Conservation (phyloP, 2,797 vertebrate species). For the Sparidentex hasta region DNA sequence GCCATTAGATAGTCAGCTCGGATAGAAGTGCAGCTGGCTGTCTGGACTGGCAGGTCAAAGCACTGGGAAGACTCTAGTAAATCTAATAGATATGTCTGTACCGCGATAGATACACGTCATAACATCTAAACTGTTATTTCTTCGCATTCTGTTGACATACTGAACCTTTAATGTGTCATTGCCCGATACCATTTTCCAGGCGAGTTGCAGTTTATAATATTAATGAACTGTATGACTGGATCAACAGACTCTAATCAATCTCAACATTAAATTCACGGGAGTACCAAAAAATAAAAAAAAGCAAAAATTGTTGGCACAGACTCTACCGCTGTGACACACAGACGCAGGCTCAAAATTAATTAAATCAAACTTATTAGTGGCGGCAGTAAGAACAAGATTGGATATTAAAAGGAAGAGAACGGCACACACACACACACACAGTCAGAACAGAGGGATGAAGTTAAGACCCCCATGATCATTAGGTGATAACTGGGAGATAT, state of each 20-base stretch:
- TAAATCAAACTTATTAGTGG: slow-evolving; percentile 18
- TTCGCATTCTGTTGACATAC: too few species aligned
- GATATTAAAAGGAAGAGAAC: slow-evolving; percentile 25
- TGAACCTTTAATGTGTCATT: too few species aligned
- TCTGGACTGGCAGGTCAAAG: too few species aligned
- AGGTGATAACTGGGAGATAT: slow-evolving; percentile 18
- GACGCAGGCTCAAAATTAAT: slow-evolving; percentile 5
- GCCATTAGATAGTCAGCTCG: too few species aligned
- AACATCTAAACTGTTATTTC: too few species aligned
- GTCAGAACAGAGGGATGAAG: slow-evolving; percentile 10
- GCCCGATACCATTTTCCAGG: too few species aligned
- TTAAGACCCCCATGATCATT: slow-evolving; percentile 23
- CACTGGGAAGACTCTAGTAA: too few species aligned
- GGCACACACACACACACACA: neutral
- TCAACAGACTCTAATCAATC: neutral
- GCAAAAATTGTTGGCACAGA: neutral
- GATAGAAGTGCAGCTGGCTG: too few species aligned
- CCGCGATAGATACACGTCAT: too few species aligned
- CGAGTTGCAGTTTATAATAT: neutral
- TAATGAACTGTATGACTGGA: neutral
- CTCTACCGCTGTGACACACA: neutral
- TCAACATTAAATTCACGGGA: slow-evolving; percentile 2
- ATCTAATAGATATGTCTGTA: too few species aligned
- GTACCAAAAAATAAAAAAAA: neutral
- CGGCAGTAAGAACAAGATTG: slow-evolving; percentile 22